These are phyloP conservation scores for Podargus strigoides DNA, from an alignment of 2,797 vertebrate species.

Conservation along the genomic window DNA sequence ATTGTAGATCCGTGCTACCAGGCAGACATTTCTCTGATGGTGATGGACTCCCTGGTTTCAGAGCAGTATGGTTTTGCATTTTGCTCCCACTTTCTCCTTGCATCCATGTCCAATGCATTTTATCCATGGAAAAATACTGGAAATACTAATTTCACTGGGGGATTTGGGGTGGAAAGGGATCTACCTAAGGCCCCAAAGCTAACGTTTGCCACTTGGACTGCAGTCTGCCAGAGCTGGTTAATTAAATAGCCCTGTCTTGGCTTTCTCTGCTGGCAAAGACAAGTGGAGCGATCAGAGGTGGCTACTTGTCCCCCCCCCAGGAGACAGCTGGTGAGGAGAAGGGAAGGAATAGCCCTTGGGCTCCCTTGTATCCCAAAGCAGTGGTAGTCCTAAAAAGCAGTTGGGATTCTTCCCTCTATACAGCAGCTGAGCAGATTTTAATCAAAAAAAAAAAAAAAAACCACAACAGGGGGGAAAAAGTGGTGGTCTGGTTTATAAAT, in stretches of 20 bases:
- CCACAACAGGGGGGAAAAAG: rapidly evolving
- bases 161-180: not conserved
- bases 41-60: not conserved
- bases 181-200: not conserved
- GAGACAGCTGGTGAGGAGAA: not conserved
- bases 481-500: not conserved
- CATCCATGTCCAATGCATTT: not conserved
- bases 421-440: not conserved
- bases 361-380: not conserved
- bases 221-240: not conserved
- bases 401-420: not conserved
- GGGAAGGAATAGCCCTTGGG: not conserved
- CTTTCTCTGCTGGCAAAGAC: not conserved
- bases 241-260: not conserved
- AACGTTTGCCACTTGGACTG: not conserved
- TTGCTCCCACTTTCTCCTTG: not conserved
- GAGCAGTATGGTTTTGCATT: not conserved
- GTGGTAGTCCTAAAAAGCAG: not conserved
- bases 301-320: not conserved
- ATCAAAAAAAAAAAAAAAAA: not conserved
- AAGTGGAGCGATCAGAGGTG: not conserved
- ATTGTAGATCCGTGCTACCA: not conserved
- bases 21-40: not conserved
- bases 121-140: not conserved
- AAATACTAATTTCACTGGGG: not conserved